phyloP scores from a whole-genome alignment of 2,888 invertebrate genomes.

The Cantharis lateralis region DNA sequence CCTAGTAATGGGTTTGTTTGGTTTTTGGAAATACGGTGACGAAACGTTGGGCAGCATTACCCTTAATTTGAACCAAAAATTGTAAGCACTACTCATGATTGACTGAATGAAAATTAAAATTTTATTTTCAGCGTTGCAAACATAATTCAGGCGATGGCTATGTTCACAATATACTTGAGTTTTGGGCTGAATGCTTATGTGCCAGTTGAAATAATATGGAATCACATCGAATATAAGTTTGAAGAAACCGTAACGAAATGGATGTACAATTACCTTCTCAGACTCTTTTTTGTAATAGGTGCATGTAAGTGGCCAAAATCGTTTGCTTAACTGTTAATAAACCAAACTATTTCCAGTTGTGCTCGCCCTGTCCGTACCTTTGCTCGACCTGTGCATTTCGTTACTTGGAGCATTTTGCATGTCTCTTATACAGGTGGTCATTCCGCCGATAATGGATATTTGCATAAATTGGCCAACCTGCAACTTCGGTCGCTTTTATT shows the following conservation, averaged over 20 bases:
- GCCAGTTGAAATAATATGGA: neutral
- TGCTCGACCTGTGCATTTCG: neutral
- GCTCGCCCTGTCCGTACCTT: neutral
- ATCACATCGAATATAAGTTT: neutral
- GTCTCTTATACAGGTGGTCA: neutral
- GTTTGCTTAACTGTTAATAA: neutral
- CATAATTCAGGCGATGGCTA: neutral
- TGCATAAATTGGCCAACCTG: neutral
- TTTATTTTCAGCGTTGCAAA: neutral
- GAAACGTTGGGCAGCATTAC: conserved; percentile 76
- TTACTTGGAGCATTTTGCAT: neutral
- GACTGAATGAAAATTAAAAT: neutral
- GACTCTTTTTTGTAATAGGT: neutral
- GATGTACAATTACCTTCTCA: neutral
- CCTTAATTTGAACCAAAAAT: conserved; percentile 66
- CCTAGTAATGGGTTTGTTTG: conserved; percentile 79
- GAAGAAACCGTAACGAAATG: neutral
- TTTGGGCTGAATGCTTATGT: neutral
- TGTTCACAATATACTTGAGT: neutral
- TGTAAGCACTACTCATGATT: neutral
- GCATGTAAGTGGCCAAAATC: neutral
- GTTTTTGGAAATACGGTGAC: conserved; percentile 80
- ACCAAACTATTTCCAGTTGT: neutral
- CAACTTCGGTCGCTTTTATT: neutral
- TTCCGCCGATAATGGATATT: neutral